These are phyloP conservation scores for Nematostella vectensis DNA, from an alignment of 92 coral and sea anemone species.

Conservation along the genomic window DNA sequence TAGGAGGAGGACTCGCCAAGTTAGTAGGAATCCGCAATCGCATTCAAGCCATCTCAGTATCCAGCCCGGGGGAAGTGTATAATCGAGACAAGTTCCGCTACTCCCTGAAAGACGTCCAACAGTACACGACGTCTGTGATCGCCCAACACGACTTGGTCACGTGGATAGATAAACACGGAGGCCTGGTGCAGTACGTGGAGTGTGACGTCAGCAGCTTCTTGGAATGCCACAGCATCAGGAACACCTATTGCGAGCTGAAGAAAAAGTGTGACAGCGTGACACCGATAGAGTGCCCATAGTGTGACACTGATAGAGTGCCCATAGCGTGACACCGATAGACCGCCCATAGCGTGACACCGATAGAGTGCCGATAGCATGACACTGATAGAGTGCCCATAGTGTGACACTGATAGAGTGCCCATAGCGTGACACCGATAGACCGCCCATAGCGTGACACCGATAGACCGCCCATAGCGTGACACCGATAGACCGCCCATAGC, in stretches of 20 bases:
- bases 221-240: conserved; percentile 40
- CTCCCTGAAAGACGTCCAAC: conserved; percentile 37
- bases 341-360: too few relatives aligned
- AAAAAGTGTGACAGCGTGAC: conserved; percentile 36
- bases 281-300: conserved; percentile 39
- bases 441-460: too few relatives aligned
- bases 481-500: too few relatives aligned
- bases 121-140: conserved; percentile 51
- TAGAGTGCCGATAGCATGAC: too few relatives aligned
- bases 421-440: too few relatives aligned
- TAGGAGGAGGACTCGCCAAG: conserved; percentile 68
- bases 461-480: too few relatives aligned
- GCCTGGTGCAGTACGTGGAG: conserved; percentile 53
- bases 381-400: too few relatives aligned
- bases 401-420: too few relatives aligned
- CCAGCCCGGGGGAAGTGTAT: conserved; percentile 59
- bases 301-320: conserved; percentile 40
- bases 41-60: conserved; percentile 32
- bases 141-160: conserved; percentile 52
- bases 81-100: conserved; percentile 43
- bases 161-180: conserved; percentile 62
- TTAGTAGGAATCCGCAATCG: conserved; percentile 50
- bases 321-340: too few relatives aligned
- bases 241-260: conserved; percentile 58
- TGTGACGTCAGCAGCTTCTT: conserved; percentile 25